Base-by-base conservation (phyloP, 2,797 vertebrate species). In the Melopsittacus undulatus region DNA sequence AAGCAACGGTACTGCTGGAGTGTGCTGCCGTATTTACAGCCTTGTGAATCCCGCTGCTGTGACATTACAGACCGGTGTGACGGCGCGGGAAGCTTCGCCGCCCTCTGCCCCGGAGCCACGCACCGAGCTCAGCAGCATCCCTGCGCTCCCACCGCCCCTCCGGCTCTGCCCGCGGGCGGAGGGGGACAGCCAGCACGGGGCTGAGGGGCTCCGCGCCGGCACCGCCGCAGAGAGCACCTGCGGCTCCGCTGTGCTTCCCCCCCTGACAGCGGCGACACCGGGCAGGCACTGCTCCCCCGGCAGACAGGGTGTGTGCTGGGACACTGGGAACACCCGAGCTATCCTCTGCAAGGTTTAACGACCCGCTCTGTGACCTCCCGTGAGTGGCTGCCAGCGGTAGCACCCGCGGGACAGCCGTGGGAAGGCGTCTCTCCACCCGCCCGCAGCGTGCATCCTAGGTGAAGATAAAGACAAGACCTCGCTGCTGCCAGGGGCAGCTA, bases 61-160 rank as follows among this genome's bases (percentile, higher is more conserved):
- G 62, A 38, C 26, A 0, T 17, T 36, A 32, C 27, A 18, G 36
- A 20, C 10, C 7, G 57, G 7, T 11, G 62, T 4, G 43, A 29
- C 52, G 20, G 73, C 8, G 24, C 24, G 20, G n/a, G 22, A 3
- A 30, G 49, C 73, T 63, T 79, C 20, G 8, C 32, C 59, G 32
- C 48, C 11, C 23, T 2, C 36, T 12, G 54, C 11, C 0, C 61
- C 15, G 17, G n/a, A 1, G 62, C 52, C 24, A 2, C 19, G 32
- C 57, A 24, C 1, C n/a, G 2, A 8, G 29, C 34, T 22, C 40
- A 4, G 90, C 30, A 5, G 90, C 66, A 0, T 29, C 30, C 14
- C 56, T 2, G 54, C 29, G 38, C 29, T 11, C 30, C 32, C 27
- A 32, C 11, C 7, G 26, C 67, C 46, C 22, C 56, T 57, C n/a